Evolutionary conservation across 2,113 vertebrate species (phyloP), one percentile per base, ranked within the genome.

Genomic region (Nerophis lumbriciformis): DNA sequence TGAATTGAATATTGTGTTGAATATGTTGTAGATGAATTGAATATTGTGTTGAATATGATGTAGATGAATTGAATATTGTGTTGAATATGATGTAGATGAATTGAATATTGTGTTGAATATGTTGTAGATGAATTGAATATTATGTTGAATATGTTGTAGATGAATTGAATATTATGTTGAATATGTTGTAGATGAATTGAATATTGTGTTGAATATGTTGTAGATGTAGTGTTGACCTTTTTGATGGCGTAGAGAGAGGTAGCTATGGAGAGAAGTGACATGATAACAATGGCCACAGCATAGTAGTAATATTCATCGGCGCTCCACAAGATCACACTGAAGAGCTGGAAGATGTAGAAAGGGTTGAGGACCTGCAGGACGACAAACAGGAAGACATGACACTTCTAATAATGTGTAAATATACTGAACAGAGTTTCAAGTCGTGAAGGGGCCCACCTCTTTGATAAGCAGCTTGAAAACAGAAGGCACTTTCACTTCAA

Each of bases 301-400:
- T 99, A 99, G 90, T 96, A 99, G 86, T 96, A 95, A 90, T 98
- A 99, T 70, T 94, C 93, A 85, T 99, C 94, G 69, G 90, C 90
- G 87, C 89, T 90, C 97, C 97, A 98, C 71, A 99, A 85, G 84
- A 95, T 92, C 87, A 99, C 92, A 91, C 97, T 99, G 91, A 97
- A 99, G 73, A 99, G 92, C 85, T 99, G 97, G 92, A 99, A 99
- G 90, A 99, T 93, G 94, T 98, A 99, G 87, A 99, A 99, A 84
- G 97, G 97, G 75, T 99, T 99, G 81, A 99, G 94, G 86, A 99
- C 97, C 97, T 99, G 69, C 21, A 76, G 69, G 66, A 78, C 45
- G 53, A 72, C 36, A 70, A 10, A 55, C 38, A 47, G 28, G 8
- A 56, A 55, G 6, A 38, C 28, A 14, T 54, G 11, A 28, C 7